Evolutionary conservation across 2,113 vertebrate genomes (phyloP).

Genomic region (Clinocottus analis): DNA sequence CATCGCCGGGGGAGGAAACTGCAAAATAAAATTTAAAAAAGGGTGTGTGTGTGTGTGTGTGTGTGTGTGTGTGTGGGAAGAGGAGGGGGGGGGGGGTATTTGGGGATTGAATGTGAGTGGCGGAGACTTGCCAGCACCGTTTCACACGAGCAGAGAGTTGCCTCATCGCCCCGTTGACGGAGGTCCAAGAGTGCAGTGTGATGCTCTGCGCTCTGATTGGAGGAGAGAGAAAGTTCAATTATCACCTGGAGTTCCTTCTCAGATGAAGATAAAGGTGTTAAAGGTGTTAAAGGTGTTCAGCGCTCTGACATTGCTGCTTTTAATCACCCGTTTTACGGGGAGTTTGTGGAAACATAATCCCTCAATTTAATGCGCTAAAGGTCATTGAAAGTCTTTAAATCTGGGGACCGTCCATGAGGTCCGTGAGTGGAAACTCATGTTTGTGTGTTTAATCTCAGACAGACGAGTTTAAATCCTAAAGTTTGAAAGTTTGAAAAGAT

Average conservation of each 20-base stretch:
- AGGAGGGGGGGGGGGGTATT: slow-evolving; percentile 55
- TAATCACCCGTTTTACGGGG: background rate
- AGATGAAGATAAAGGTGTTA: too few relatives aligned
- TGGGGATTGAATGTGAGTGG: slow-evolving; percentile 69
- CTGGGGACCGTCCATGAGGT: background rate
- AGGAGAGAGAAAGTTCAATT: slow-evolving; percentile 41
- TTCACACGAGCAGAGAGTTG: slow-evolving; percentile 81
- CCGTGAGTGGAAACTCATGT: background rate
- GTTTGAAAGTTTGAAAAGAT: too few relatives aligned
- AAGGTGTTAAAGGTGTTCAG: too few relatives aligned
- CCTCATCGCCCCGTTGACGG: slow-evolving; percentile 67
- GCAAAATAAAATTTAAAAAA: slow-evolving; percentile 38
- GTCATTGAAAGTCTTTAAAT: background rate
- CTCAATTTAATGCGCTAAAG: background rate
- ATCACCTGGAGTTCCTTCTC: slow-evolving; percentile 47
- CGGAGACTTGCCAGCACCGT: slow-evolving; percentile 71
- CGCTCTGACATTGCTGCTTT: too few relatives aligned
- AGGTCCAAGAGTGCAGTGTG: slow-evolving; percentile 74
- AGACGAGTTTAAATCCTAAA: background rate
- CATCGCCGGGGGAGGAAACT: slow-evolving; percentile 73
- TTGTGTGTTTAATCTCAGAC: background rate
- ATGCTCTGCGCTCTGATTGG: slow-evolving; percentile 65
- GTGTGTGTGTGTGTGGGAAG: too few relatives aligned
- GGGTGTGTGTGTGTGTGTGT: too few relatives aligned
- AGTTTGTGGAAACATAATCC: background rate